Evolutionary conservation across 2,113 vertebrate species (phyloP), one percentile per base, ranked within the genome.

Genomic region (Erythrocebus patas): DNA sequence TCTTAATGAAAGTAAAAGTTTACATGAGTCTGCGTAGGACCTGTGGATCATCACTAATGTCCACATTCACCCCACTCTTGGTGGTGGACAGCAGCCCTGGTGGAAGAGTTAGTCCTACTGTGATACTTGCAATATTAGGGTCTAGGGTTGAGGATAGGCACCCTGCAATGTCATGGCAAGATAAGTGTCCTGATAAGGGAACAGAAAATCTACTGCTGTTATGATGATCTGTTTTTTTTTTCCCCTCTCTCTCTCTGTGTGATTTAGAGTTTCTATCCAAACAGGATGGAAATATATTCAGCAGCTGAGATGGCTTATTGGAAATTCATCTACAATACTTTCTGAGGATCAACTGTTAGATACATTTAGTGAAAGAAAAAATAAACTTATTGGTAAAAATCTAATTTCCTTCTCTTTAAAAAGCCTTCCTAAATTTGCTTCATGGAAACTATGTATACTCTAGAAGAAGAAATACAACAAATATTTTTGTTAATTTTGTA

Each of bases 381-480:
- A 23, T 38, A 25, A 82, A 38, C 43, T 86, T 86, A 38, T 59
- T 96, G 78, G 97, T 80, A 93, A 76, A 93, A 96, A 89, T 73
- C 32, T 92, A 97, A 52, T 91, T 96, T 27, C 43, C 48, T 95
- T 90, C 30, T 90, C 48, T 88, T 96, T 94, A 52, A 90, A 95
- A 97, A 59, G 64, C 10, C 22, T 91, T 82, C n/a, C 38, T 85
- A 95, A 96, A 88, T 93, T 90, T 94, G 43, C 57, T 84, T 27
- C 50, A 88, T 94, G 88, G 76, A 96, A 97, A 64, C 25, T 45
- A 93, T 61, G 30, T 85, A 57, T 79, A 55, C 0, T 38, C 35
- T 76, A 82, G n/a, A 86, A 91, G 70, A 88, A 91, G 30, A 81
- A 93, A 91, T 23, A 72, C 8, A 93, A 59, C 22, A 72, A 64